These are phyloP conservation scores for Hyposoter dolosus DNA, from an alignment of 2,888 invertebrate species.

Conservation along the genomic window DNA sequence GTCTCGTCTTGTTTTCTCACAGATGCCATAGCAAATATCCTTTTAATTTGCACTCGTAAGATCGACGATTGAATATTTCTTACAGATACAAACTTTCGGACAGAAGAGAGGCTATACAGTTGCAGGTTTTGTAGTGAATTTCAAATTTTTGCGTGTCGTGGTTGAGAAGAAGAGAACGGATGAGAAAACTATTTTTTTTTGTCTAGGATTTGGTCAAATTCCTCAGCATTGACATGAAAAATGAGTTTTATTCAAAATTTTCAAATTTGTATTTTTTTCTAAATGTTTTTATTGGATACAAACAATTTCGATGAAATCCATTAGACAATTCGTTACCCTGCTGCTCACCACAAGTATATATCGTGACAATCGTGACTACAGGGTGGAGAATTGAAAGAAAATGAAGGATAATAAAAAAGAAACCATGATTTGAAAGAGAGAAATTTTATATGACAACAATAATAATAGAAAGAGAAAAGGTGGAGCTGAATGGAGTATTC, in stretches of 20 bases:
- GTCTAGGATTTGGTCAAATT: neutral
- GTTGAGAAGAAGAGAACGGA: conserved; percentile 70
- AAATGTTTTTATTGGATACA: neutral
- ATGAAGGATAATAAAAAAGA: conserved; percentile 49
- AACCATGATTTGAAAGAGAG: conserved; percentile 58
- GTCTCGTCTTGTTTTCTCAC: conserved; percentile 41
- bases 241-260: conserved; percentile 6
- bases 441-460: conserved; percentile 46
- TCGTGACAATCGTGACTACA: conserved; percentile 70
- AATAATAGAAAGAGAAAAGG: conserved; percentile 48
- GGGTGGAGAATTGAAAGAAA: conserved; percentile 60
- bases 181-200: conserved; percentile 21
- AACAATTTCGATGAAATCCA: neutral
- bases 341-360: conserved; percentile 69
- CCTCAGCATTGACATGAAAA: neutral
- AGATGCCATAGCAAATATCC: conserved; percentile 15
- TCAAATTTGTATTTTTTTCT: neutral
- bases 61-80: conserved; percentile 3
- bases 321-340: conserved; percentile 49
- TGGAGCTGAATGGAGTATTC: conserved; percentile 39
- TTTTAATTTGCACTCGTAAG: neutral
- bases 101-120: conserved; percentile 67
- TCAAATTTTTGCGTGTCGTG: conserved; percentile 71
- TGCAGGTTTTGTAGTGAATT: conserved; percentile 70
- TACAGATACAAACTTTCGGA: conserved; percentile 14